phyloP scores from a whole-genome alignment of 2,888 invertebrate species.

The Lissocephala sabroskyi region DNA sequence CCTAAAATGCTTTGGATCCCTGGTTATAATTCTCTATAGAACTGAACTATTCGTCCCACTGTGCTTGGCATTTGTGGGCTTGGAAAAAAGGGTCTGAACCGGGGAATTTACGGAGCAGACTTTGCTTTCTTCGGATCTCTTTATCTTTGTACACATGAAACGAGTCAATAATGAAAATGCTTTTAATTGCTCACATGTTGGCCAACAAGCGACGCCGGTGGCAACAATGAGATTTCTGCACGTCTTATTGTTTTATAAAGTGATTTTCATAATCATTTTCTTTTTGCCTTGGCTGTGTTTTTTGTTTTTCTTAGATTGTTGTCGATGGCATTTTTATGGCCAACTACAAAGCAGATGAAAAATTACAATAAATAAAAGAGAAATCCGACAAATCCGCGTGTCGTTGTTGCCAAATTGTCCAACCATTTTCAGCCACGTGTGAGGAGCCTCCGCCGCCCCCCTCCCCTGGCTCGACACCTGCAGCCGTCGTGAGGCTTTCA shows the following conservation, averaged over 20 bases:
- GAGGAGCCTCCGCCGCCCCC: too few species aligned
- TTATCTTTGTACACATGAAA: too few species aligned
- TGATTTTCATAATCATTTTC: slow-evolving; percentile 19
- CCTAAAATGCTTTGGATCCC: too few species aligned
- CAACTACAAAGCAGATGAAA: slow-evolving; percentile 22
- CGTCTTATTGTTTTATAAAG: slow-evolving; percentile 16
- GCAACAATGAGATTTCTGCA: slow-evolving; percentile 27
- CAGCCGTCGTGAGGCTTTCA: too few species aligned
- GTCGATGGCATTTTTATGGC: slow-evolving; percentile 17
- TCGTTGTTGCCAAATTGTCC: slow-evolving; percentile 45
- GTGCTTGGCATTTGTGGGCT: too few species aligned
- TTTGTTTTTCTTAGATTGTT: neutral
- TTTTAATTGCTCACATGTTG: slow-evolving; percentile 45
- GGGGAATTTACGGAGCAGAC: too few species aligned
- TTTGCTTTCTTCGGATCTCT: too few species aligned
- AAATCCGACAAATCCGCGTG: slow-evolving; percentile 37
- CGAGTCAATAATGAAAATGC: slow-evolving; percentile 21
- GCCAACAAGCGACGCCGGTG: slow-evolving; percentile 2
- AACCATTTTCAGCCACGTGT: too few species aligned
- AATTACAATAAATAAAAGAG: slow-evolving; percentile 63
- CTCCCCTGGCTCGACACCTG: too few species aligned
- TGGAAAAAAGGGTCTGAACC: too few species aligned
- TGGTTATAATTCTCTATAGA: too few species aligned
- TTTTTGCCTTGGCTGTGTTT: neutral
- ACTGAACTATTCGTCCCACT: too few species aligned